A percentile compares a stretch with the other conserved stretches of the same genome.
phyloP scores from a whole-genome alignment of 2,797 vertebrate species.

The Fratercula arctica region DNA sequence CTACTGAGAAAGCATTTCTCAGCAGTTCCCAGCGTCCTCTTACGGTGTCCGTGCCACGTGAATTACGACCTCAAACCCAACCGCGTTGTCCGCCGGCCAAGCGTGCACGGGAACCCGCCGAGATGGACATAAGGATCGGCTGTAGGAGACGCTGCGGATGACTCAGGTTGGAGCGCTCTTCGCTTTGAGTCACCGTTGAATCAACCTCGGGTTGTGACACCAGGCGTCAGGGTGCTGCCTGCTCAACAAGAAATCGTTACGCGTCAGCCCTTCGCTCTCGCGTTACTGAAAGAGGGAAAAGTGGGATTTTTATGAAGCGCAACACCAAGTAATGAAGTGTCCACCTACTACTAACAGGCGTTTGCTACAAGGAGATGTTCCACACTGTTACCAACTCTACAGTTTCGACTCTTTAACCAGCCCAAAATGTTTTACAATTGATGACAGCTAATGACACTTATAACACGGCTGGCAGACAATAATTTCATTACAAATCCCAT shows the following conservation, averaged over 20 bases:
- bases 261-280: neutral
- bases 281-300: neutral
- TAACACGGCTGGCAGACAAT: neutral
- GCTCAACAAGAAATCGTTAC: neutral
- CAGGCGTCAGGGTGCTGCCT: neutral
- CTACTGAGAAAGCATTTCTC: neutral
- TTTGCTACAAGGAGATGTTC: neutral
- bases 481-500: neutral
- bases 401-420: neutral
- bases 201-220: neutral
- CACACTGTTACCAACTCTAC: neutral
- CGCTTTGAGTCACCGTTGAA: neutral
- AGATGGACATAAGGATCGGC: neutral
- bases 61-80: neutral
- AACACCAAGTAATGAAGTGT: neutral
- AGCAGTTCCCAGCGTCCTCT: neutral
- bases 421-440: neutral
- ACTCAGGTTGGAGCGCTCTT: neutral
- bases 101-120: neutral
- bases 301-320: neutral
- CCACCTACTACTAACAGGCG: neutral
- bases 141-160: neutral
- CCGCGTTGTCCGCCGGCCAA: neutral
- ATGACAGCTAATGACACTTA: neutral
- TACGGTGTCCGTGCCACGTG: rapidly evolving